Percentiles rank a stretch among this genome's conserved stretches.
These are phyloP conservation scores for Drosophila paramelanica DNA, from an alignment of 2,888 invertebrate genomes.

Conservation along the genomic window DNA sequence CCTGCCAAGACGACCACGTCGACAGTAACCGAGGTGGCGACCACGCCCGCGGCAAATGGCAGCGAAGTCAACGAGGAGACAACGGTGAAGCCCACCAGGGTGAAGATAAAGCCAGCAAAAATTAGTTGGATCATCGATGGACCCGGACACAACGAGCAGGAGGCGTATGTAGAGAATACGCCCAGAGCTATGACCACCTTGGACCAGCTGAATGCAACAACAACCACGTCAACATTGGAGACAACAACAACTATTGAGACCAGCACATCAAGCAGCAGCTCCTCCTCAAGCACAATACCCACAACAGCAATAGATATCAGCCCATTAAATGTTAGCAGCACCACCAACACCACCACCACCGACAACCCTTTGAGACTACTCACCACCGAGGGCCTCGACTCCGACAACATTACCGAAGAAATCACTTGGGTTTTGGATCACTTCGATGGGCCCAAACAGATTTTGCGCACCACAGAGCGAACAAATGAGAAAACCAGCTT, in stretches of 20 bases:
- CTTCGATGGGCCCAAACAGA: conserved; percentile 60
- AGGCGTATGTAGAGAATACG: conserved; percentile 52
- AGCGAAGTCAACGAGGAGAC: conserved; percentile 20
- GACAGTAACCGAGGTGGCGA: conserved; percentile 17
- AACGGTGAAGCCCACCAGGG: conserved; percentile 38
- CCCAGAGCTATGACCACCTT: conserved; percentile 30
- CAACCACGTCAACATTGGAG: conserved; percentile 12
- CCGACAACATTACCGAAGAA: conserved; percentile 38
- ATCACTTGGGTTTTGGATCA: conserved; percentile 70
- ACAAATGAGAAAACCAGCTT: conserved; percentile 10
- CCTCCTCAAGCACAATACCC: not conserved
- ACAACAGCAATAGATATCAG: not conserved
- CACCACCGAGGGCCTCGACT: conserved; percentile 21
- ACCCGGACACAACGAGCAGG: conserved; percentile 63
- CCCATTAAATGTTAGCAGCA: not conserved
- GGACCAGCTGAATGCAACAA: conserved; percentile 20
- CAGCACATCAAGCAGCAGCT: not conserved
- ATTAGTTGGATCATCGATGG: conserved; percentile 82
- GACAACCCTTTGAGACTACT: not conserved
- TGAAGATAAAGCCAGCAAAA: conserved; percentile 66
- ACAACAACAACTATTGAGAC: conserved; percentile 2
- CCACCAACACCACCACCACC: not conserved
- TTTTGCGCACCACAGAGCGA: conserved; percentile 53
- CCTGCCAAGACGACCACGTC: conserved; percentile 11
- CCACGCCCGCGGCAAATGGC: conserved; percentile 18